Evolutionary conservation across 37 sponge, comb jelly and placozoan genomes (phyloP).

Genomic region (Oopsacas minuta): DNA sequence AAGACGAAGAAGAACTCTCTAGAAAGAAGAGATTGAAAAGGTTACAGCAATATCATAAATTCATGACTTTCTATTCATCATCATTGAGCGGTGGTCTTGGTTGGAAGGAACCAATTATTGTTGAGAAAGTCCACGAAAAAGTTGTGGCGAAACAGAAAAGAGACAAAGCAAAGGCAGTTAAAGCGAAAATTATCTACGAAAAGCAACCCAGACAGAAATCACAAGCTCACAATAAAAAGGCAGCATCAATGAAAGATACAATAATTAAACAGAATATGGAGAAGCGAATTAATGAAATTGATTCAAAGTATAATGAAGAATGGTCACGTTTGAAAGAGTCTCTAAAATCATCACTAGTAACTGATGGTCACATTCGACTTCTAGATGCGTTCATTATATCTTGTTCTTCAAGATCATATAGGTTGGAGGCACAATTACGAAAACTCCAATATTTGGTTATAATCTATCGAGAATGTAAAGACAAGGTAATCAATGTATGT

Average conservation of each 20-base stretch:
- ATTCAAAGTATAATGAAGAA: background rate
- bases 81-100: background rate
- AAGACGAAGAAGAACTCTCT: background rate
- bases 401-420: background rate
- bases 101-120: constrained; percentile 6
- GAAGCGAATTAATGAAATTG: background rate
- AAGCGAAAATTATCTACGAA: background rate
- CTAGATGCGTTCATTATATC: background rate
- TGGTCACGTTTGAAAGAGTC: background rate
- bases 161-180: background rate
- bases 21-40: background rate
- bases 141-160: background rate
- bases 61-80: background rate
- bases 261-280: background rate
- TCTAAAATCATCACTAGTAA: background rate
- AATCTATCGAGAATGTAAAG: background rate
- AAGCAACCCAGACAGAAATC: background rate
- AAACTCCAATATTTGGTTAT: background rate
- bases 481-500: background rate
- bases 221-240: background rate
- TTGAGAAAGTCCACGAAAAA: background rate
- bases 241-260: background rate
- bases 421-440: background rate
- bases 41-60: constrained; percentile 14
- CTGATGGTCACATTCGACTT: background rate